A percentile compares a stretch with the other conserved stretches of the same genome.
These are phyloP conservation scores for Heliconius hewitsoni DNA, from an alignment of 1,140 invertebrate species.

Conservation along the genomic window DNA sequence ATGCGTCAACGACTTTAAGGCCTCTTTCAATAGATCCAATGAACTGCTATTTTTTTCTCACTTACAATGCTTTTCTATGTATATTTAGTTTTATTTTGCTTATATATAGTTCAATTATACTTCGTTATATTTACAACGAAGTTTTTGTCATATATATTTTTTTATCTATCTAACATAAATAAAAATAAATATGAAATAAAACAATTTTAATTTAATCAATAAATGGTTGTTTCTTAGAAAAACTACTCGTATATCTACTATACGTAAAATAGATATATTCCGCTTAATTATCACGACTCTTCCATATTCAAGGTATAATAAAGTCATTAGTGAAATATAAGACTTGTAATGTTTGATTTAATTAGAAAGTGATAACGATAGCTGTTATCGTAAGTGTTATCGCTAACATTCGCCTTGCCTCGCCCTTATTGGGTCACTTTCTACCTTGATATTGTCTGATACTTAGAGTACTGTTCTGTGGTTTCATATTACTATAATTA, in stretches of 20 bases:
- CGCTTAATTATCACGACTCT: neutral
- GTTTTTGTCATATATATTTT: neutral
- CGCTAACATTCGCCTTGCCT: slow-evolving; percentile 12
- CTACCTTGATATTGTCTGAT: slow-evolving; percentile 1
- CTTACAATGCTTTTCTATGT: neutral
- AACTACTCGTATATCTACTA: too few species aligned
- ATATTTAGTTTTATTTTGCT: neutral
- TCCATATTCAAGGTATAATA: neutral
- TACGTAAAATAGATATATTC: neutral
- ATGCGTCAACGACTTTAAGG: slow-evolving; percentile 20
- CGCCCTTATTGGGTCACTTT: slow-evolving; percentile 20
- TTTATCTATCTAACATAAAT: neutral
- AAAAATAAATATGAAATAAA: neutral
- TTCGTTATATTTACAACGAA: neutral
- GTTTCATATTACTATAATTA: slow-evolving; percentile 14
- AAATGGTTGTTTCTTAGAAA: too few species aligned
- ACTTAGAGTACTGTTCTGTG: slow-evolving; percentile 6
- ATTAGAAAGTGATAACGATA: slow-evolving; percentile 13
- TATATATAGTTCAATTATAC: neutral
- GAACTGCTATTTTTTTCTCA: neutral
- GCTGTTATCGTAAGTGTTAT: slow-evolving; percentile 4
- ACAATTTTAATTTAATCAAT: too few species aligned
- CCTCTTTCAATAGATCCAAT: slow-evolving; percentile 17
- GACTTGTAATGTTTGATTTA: neutral
- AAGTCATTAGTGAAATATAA: slow-evolving; percentile 6